Base-by-base conservation (phyloP, 2,888 invertebrate species). In the Xanthia togata region DNA sequence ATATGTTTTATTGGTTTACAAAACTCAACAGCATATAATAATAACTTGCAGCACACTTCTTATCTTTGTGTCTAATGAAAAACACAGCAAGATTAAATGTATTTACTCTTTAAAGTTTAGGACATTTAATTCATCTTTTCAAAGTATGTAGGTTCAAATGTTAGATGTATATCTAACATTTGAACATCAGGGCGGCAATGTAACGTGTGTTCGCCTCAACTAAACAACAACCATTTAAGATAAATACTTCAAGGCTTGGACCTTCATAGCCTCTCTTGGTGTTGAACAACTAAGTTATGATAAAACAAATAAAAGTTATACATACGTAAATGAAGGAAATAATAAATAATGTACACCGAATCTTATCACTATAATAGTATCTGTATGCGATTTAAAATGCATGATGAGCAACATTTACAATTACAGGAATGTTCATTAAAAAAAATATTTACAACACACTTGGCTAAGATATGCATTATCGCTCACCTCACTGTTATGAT, bases 391-490 rank as follows among this genome's bases (percentile, higher is more conserved):
- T 70, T 69, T 69, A 11, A 79, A 84, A 86, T 70, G 72, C 80
- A 72, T 69, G 73, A 70, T 71, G 53, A 78, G 62, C 69, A 73
- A 77, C 60, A 70, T 38, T 63, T 67, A n/a, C 63, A 63, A 70
- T 59, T 62, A 69, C 47, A 81, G 86, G 88, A 89, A 86, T 88
- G 86, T 87, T 76, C 55, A 72, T 84, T 82, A 47, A 84, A 88
- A 76, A 82, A 86, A 79, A 87, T 79, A 86, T 84, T 80, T 81
- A 88, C 82, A 87, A 78, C 62, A 78, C 44, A 78, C 73, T 57
- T 81, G 44, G 50, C 20, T 64, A 77, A 44, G 79, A 82, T 84
- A 84, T 82, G 81, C 62, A 64, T 86, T 73, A 79, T 75, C 76
- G 78, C 70, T 82, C 62, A 70, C 31, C 20, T 31, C 31, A 31